Evolutionary conservation across 2,888 invertebrate genomes (phyloP).

Genomic region (Ochlodes sylvanus): DNA sequence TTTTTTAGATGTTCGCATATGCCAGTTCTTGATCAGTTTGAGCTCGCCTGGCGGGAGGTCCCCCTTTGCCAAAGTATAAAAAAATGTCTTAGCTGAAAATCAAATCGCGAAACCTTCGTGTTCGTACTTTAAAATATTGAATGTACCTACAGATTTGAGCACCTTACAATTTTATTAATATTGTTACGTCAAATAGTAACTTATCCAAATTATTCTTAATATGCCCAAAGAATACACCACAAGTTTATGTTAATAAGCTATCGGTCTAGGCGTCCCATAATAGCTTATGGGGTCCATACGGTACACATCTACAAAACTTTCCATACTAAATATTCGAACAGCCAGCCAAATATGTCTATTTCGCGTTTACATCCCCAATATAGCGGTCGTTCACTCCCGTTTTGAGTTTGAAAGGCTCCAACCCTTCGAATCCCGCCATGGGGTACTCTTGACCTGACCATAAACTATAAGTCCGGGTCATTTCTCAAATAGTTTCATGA

Average conservation of each 20-base stretch:
- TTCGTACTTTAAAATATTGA: too few relatives aligned
- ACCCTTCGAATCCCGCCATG: slow-evolving; percentile 25
- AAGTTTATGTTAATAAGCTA: slow-evolving; percentile 23
- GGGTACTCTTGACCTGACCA: slow-evolving; percentile 33
- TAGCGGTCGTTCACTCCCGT: slow-evolving; percentile 44
- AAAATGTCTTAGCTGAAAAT: too few relatives aligned
- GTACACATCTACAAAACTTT: slow-evolving; percentile 20
- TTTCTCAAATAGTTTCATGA: slow-evolving; percentile 78
- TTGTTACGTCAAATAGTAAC: too few relatives aligned
- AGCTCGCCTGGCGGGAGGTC: too few relatives aligned
- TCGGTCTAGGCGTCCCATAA: slow-evolving; percentile 15
- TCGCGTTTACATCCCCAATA: slow-evolving; percentile 48
- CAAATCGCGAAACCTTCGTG: too few relatives aligned
- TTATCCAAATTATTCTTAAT: too few relatives aligned
- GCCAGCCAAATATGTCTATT: slow-evolving; percentile 40
- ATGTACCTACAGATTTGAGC: too few relatives aligned
- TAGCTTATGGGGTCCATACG: slow-evolving; percentile 1
- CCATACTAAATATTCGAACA: slow-evolving; percentile 40
- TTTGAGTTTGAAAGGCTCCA: slow-evolving; percentile 16
- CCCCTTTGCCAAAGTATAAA: too few relatives aligned
- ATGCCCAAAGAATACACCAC: slow-evolving; percentile 5
- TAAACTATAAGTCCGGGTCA: slow-evolving; percentile 47
- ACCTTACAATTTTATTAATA: too few relatives aligned
- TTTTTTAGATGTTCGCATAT: too few relatives aligned
- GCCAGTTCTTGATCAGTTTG: too few relatives aligned